Evolutionary conservation across 30 jellyfish, hydroid and myxozoan genomes (phyloP), one percentile per base, ranked within the genome.

Genomic region (Turritopsis rubra): DNA sequence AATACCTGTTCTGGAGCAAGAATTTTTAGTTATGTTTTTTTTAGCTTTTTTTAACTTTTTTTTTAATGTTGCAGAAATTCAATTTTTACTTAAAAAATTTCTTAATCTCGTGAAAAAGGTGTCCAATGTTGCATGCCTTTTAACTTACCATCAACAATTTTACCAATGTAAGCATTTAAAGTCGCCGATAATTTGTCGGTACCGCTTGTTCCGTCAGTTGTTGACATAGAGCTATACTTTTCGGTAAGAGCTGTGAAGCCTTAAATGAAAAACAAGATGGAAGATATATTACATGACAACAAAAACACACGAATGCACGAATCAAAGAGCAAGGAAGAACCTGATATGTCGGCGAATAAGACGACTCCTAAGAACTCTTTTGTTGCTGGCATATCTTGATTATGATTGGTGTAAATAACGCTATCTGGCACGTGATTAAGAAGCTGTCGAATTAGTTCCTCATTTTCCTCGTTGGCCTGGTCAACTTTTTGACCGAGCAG

Each of bases 321-420:
- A 41, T 41, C 5, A 41, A 41, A 41, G 60, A 74, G 21, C 18
- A 71, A 71, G 65, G 41, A 13, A 71, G 9, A 29, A 90, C 97
- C 97, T 28, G 97, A 90, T 1, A 90, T 90, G 71, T 90, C 97
- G 65, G 97, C 97, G 82, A 90, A 90, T 90, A 90, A 75, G 0
- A 93, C 93, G 16, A 90, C 97, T 18, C 97, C 97, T 18, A 90
- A 76, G 79, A 85, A 81, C 53, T 90, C 97, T 70, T 85, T 90
- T 30, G 91, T 86, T 17, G 91, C 92, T 17, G 97, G 97, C 97
- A 90, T 90, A 26, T 81, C 52, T 8, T 80, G 85, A 65, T 28
- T 83, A 29, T 90, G 97, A 74, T 90, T 83, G 83, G 73, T 71
- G 41, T 86, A 76, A 24, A 90, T 83, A 30, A 90, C 93, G 30